Percentiles rank a stretch among this genome's conserved stretches.
Evolutionary conservation across 2,797 vertebrate genomes (phyloP).

Genomic region (Scarus forsteni): DNA sequence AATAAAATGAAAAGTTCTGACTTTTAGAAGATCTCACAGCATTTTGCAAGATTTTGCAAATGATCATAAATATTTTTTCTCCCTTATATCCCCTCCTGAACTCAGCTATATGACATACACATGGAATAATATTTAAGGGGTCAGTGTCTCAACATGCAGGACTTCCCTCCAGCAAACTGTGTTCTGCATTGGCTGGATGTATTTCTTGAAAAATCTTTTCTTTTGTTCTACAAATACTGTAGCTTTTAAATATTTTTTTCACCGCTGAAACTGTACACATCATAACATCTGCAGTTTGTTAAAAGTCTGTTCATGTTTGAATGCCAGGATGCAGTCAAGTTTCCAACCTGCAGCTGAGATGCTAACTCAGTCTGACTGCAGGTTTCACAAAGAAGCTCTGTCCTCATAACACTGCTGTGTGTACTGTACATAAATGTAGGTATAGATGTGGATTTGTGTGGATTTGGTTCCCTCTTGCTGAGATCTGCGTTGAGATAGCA

Average conservation of each 20-base stretch:
- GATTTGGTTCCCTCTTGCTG: conserved; percentile 9
- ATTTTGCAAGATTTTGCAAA: too few species aligned
- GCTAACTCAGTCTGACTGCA: conserved; percentile 40
- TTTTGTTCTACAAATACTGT: too few species aligned
- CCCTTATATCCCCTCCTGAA: too few species aligned
- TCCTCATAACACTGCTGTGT: conserved; percentile 48
- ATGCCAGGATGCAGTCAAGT: conserved; percentile 17
- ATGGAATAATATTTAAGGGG: too few species aligned
- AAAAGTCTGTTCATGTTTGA: neutral
- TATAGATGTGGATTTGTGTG: conserved; percentile 23
- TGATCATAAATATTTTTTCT: too few species aligned
- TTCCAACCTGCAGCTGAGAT: conserved; percentile 18
- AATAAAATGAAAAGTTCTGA: too few species aligned
- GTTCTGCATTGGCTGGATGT: too few species aligned
- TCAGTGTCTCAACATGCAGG: too few species aligned
- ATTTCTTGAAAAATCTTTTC: too few species aligned
- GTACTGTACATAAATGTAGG: conserved; percentile 43
- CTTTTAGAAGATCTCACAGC: too few species aligned
- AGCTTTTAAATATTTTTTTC: neutral
- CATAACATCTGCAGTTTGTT: neutral
- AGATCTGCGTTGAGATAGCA: conserved; percentile 51
- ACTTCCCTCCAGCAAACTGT: too few species aligned
- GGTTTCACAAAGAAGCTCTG: conserved; percentile 63
- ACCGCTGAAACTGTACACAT: neutral
- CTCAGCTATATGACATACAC: too few species aligned